A percentile compares a stretch with the other conserved stretches of the same genome.
Evolutionary conservation across 53 echinoderm and acorn worm genomes (phyloP).

Genomic region (Crossaster papposus): DNA sequence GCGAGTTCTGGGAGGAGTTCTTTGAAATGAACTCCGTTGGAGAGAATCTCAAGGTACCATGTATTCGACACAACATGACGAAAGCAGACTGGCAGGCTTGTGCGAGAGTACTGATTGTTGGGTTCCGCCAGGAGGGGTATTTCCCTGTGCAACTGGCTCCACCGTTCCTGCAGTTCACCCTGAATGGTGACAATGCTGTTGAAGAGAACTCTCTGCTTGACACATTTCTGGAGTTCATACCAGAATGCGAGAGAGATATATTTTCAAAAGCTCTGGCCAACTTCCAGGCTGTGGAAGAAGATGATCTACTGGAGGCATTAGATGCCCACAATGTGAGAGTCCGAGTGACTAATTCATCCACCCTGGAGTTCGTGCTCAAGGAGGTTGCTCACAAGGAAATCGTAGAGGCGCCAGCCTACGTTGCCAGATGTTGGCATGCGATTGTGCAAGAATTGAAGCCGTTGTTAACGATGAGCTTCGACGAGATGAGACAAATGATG

Average conservation of each 20-base stretch:
- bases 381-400: slow-evolving; percentile 67
- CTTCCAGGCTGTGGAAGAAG: slow-evolving; percentile 50
- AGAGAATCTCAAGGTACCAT: slow-evolving; percentile 56
- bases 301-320: slow-evolving; percentile 51
- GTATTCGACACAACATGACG: slow-evolving; percentile 50
- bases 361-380: slow-evolving; percentile 40
- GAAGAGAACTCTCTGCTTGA: slow-evolving; percentile 20
- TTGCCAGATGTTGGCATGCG: slow-evolving; percentile 54
- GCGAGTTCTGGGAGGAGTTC: slow-evolving; percentile 55
- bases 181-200: slow-evolving; percentile 54
- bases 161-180: slow-evolving; percentile 40
- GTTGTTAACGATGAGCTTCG: slow-evolving; percentile 31
- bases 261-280: slow-evolving; percentile 26
- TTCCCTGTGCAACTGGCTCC: slow-evolving; percentile 51
- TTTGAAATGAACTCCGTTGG: slow-evolving; percentile 43
- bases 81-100: slow-evolving; percentile 46
- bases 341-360: neutral
- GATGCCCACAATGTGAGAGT: slow-evolving; percentile 37
- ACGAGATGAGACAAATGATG: slow-evolving; percentile 46
- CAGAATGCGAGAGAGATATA: slow-evolving; percentile 33
- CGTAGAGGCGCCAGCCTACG: slow-evolving; percentile 55
- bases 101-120: slow-evolving; percentile 31
- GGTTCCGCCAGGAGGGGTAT: slow-evolving; percentile 46
- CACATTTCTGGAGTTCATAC: slow-evolving; percentile 38
- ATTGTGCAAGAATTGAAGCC: slow-evolving; percentile 42